Percentiles rank a stretch among this genome's conserved stretches.
Evolutionary conservation across 2,113 vertebrate species (phyloP).

Genomic region (Acinonyx jubatus): DNA sequence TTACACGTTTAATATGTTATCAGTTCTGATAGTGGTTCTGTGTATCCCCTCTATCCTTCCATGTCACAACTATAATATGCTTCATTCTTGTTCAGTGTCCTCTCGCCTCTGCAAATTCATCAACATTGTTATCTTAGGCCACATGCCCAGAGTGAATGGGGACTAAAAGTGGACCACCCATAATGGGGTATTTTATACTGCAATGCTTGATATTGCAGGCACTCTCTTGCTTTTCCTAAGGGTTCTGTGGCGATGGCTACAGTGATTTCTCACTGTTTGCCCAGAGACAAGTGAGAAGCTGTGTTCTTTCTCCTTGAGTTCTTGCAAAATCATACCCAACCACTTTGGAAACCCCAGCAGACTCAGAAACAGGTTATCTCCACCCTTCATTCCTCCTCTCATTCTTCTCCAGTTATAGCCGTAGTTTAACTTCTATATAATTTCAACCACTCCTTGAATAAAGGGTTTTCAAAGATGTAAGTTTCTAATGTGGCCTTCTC

Average conservation of each 20-base stretch:
- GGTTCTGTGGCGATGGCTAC: not conserved
- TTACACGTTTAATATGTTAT: not conserved
- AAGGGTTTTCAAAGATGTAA: not conserved
- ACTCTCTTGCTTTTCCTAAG: not conserved
- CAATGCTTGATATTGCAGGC: not conserved
- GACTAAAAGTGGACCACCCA: not conserved
- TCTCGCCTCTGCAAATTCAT: not conserved
- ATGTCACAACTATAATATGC: not conserved
- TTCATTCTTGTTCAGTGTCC: not conserved
- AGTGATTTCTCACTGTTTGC: not conserved
- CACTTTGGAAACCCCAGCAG: not conserved
- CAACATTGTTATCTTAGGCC: not conserved
- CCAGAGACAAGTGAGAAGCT: not conserved
- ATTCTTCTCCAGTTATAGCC: not conserved
- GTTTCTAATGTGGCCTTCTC: not conserved
- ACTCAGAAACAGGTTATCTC: not conserved
- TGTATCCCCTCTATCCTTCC: not conserved
- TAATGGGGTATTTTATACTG: not conserved
- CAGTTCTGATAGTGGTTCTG: not conserved
- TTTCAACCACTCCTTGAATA: not conserved
- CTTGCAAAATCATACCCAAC: not conserved
- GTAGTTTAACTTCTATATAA: not conserved
- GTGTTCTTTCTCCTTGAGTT: not conserved
- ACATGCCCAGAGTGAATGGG: not conserved
- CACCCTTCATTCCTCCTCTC: not conserved